A percentile compares a stretch with the other conserved stretches of the same genome.
Evolutionary conservation across 2,113 vertebrate genomes (phyloP).

Genomic region (Argyrosomus japonicus): DNA sequence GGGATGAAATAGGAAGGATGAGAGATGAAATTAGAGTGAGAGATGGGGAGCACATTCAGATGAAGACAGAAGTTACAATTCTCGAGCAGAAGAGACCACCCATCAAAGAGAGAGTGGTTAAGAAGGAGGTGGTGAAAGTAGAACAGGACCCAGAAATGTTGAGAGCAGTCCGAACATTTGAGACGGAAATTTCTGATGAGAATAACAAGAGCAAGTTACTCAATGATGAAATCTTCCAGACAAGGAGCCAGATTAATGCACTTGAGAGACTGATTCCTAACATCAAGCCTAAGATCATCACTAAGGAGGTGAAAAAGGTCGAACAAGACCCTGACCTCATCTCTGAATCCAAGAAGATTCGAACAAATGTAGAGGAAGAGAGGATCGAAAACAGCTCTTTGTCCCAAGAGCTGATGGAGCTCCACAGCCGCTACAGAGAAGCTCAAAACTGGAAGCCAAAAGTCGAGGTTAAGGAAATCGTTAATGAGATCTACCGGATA

Average conservation of each 20-base stretch:
- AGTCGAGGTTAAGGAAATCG: constrained; percentile 91
- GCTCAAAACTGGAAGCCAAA: constrained; percentile 86
- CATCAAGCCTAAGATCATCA: constrained; percentile 91
- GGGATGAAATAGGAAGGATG: constrained; percentile 84
- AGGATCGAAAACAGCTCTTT: constrained; percentile 80
- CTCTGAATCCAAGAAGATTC: constrained; percentile 85
- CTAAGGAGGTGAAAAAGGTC: constrained; percentile 93
- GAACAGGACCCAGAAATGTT: constrained; percentile 92
- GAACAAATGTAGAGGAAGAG: constrained; percentile 84
- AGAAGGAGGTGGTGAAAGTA: constrained; percentile 93
- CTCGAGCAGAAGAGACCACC: constrained; percentile 88
- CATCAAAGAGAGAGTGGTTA: constrained; percentile 91
- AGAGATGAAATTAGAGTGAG: constrained; percentile 79
- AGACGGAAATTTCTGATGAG: constrained; percentile 88
- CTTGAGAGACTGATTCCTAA: constrained; percentile 89
- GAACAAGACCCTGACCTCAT: constrained; percentile 91
- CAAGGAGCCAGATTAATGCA: constrained; percentile 86
- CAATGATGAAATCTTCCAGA: constrained; percentile 84
- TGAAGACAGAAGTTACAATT: constrained; percentile 86
- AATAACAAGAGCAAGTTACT: constrained; percentile 79
- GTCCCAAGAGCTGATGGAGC: constrained; percentile 79
- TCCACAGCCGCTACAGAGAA: constrained; percentile 82
- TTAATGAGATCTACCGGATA: constrained; percentile 90
- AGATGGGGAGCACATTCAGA: constrained; percentile 80
- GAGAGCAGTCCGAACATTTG: constrained; percentile 84